phyloP scores from a whole-genome alignment of 1,140 invertebrate species.

The Scaptodrosophila lebanonensis region DNA sequence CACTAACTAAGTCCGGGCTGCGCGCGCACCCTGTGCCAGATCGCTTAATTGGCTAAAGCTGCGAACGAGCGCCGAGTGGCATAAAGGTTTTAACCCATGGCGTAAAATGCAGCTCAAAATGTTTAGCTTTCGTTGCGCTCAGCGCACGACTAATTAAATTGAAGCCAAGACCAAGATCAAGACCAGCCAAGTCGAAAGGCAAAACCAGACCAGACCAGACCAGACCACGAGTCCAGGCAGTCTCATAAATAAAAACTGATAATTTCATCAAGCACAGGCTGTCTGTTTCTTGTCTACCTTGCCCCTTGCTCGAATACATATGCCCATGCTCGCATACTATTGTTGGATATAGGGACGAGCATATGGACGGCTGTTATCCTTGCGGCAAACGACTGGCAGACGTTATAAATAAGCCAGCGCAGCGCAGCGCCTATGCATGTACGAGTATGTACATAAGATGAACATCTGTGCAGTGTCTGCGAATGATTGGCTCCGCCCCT shows the following conservation, averaged over 20 bases:
- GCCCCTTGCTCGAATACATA: too few species aligned
- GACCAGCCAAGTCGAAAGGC: too few species aligned
- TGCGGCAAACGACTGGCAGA: background rate
- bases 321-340: too few species aligned
- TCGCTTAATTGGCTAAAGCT: constrained; percentile 67
- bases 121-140: constrained; percentile 39
- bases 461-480: constrained; percentile 24
- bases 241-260: constrained; percentile 53
- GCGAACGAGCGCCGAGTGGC: constrained; percentile 33
- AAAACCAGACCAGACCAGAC: too few species aligned
- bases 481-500: constrained; percentile 28
- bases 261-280: constrained; percentile 31
- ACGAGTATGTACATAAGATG: constrained; percentile 12
- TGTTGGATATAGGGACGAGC: background rate
- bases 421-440: too few species aligned
- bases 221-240: constrained; percentile 12
- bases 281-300: too few species aligned
- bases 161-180: constrained; percentile 34
- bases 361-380: constrained; percentile 19
- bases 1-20: constrained; percentile 21
- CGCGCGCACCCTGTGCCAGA: constrained; percentile 34
- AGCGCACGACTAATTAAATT: constrained; percentile 71
- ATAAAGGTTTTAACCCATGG: constrained; percentile 16
- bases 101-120: constrained; percentile 3
- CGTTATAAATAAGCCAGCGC: too few species aligned